Percentiles rank a stretch among this genome's conserved stretches.
phyloP scores from a whole-genome alignment of 2,113 vertebrate species.

The Odontesthes bonariensis region DNA sequence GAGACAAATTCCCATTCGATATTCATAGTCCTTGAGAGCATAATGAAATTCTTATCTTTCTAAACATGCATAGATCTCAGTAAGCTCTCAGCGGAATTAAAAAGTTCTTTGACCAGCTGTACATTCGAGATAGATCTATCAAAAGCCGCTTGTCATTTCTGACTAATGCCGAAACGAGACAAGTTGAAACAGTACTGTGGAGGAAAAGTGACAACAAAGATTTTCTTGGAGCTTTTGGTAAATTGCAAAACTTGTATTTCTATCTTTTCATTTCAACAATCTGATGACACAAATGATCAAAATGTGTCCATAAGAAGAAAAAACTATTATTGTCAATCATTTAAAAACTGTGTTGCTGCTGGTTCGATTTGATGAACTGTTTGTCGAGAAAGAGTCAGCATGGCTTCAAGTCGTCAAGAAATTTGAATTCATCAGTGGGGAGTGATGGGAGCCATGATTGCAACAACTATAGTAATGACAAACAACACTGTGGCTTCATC shows the following conservation, averaged over 20 bases:
- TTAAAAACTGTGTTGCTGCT: conserved; percentile 28
- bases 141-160: conserved; percentile 44
- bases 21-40: conserved; percentile 73
- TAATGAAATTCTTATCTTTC: conserved; percentile 75
- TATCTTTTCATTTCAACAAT: conserved; percentile 10
- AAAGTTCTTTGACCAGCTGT: conserved; percentile 50
- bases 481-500: conserved; percentile 69
- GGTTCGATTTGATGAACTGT: conserved; percentile 53
- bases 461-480: conserved; percentile 52
- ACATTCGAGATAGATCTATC: conserved; percentile 64
- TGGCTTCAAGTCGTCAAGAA: conserved; percentile 38
- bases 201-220: conserved; percentile 15
- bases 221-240: conserved; percentile 7
- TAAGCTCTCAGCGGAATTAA: conserved; percentile 50
- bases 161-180: conserved; percentile 22
- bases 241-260: conserved; percentile 15
- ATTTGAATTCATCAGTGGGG: conserved; percentile 55
- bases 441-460: conserved; percentile 51
- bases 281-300: conserved; percentile 27
- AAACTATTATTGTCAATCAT: conserved; percentile 18
- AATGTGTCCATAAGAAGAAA: conserved; percentile 8
- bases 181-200: background rate
- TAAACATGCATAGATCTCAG: conserved; percentile 62
- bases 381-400: conserved; percentile 44
- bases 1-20: conserved; percentile 67